These are phyloP conservation scores for Talpa occidentalis DNA, from an alignment of 2,113 vertebrate species.

Conservation along the genomic window DNA sequence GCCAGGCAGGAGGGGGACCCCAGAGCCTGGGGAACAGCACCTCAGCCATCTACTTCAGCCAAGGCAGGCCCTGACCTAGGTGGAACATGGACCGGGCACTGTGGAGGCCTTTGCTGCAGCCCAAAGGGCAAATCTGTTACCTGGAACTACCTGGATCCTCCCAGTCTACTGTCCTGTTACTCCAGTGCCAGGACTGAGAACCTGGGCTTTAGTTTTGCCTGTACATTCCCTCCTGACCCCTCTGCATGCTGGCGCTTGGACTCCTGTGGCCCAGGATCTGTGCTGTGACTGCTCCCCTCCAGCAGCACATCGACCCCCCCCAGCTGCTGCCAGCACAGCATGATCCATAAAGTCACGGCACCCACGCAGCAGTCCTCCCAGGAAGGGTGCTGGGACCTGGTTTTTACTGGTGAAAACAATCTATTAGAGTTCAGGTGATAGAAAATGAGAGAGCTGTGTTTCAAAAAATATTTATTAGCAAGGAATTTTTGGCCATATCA, in stretches of 20 bases:
- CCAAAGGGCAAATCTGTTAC: background rate
- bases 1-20: background rate
- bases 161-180: background rate
- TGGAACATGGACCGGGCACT: background rate
- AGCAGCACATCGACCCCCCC: too few relatives aligned
- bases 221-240: too few relatives aligned
- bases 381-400: background rate
- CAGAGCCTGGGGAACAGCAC: background rate
- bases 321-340: background rate
- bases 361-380: background rate
- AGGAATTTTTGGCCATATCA: background rate
- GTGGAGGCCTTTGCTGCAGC: background rate
- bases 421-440: background rate
- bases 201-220: background rate
- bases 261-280: background rate
- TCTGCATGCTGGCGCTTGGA: background rate
- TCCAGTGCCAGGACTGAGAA: background rate
- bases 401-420: background rate
- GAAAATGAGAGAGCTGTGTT: conserved; percentile 1
- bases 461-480: conserved; percentile 54
- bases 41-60: background rate
- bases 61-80: background rate
- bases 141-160: background rate
- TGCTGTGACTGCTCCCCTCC: background rate
- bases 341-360: background rate